Conservation (phyloP, 2,797 vertebrate species). For the Pseudochromis fuscus region DNA sequence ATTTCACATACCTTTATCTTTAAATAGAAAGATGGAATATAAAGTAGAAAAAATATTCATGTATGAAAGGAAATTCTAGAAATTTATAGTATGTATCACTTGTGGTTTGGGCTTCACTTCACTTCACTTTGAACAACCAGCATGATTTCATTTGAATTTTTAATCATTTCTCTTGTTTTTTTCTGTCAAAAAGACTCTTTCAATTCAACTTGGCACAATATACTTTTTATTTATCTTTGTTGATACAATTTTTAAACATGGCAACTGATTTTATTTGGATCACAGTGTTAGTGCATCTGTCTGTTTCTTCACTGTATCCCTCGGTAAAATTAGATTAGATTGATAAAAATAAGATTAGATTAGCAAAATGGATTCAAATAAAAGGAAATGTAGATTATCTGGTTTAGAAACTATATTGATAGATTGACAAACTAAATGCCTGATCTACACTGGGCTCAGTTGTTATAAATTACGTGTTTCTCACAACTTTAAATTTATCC, state of each 20-base stretch:
- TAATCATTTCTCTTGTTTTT: conserved; percentile 1
- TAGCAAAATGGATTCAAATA: conserved; percentile 7
- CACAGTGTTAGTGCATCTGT: conserved; percentile 28
- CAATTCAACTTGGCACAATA: conserved; percentile 7
- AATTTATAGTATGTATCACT: conserved; percentile 50
- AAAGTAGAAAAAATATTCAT: conserved; percentile 76
- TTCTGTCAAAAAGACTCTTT: neutral
- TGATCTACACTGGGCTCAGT: neutral
- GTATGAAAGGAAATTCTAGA: conserved; percentile 73
- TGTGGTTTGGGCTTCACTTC: conserved; percentile 13
- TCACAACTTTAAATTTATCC: neutral
- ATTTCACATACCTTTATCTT: conserved; percentile 78
- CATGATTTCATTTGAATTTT: conserved; percentile 22
- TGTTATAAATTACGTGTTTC: neutral
- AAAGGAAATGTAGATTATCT: neutral
- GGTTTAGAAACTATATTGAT: conserved; percentile 3
- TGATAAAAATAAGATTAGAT: conserved; percentile 1
- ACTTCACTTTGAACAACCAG: conserved; percentile 29
- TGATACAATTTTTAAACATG: conserved; percentile 13
- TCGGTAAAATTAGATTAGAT: conserved; percentile 23
- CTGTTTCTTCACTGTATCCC: neutral
- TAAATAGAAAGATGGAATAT: conserved; percentile 79
- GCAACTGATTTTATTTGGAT: conserved; percentile 31
- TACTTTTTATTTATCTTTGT: neutral
- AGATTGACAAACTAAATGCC: neutral